Evolutionary conservation across 2,113 vertebrate species (phyloP).

Genomic region (Notarius lentiginosus): DNA sequence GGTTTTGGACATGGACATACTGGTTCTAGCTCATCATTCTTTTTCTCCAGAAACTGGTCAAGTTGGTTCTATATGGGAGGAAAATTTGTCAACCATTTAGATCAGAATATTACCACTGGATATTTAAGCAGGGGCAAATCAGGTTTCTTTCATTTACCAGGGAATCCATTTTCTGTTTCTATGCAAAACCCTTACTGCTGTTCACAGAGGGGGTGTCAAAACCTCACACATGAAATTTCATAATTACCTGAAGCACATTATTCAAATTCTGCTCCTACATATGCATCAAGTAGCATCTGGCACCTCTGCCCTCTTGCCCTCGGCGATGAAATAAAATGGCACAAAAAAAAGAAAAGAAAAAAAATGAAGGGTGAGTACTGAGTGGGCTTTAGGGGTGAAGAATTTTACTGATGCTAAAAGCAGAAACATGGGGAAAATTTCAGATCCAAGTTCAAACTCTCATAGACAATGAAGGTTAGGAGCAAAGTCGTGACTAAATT

Average conservation of each 20-base stretch:
- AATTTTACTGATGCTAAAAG: neutral
- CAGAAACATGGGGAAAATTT: neutral
- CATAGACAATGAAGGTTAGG: neutral
- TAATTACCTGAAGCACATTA: constrained; percentile 21
- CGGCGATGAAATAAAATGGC: neutral
- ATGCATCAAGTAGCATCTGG: constrained; percentile 26
- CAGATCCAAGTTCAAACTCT: neutral
- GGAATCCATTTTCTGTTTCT: neutral
- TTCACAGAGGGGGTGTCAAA: constrained; percentile 4
- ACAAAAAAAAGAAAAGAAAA: neutral
- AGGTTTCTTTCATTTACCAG: neutral
- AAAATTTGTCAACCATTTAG: neutral
- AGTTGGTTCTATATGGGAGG: neutral
- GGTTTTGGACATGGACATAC: neutral
- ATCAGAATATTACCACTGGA: too few relatives aligned
- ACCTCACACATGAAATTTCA: constrained; percentile 6
- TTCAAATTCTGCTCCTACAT: constrained; percentile 17
- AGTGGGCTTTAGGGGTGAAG: neutral
- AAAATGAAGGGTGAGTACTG: neutral
- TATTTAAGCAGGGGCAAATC: neutral
- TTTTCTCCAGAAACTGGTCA: neutral
- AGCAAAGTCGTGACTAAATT: neutral
- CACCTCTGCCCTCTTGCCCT: constrained; percentile 18
- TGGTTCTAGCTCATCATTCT: too few relatives aligned
- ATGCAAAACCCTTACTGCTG: neutral